A percentile compares a stretch with the other conserved stretches of the same genome.
Evolutionary conservation across 2,797 vertebrate genomes (phyloP).

Genomic region (Phyllotis vaccarum): DNA sequence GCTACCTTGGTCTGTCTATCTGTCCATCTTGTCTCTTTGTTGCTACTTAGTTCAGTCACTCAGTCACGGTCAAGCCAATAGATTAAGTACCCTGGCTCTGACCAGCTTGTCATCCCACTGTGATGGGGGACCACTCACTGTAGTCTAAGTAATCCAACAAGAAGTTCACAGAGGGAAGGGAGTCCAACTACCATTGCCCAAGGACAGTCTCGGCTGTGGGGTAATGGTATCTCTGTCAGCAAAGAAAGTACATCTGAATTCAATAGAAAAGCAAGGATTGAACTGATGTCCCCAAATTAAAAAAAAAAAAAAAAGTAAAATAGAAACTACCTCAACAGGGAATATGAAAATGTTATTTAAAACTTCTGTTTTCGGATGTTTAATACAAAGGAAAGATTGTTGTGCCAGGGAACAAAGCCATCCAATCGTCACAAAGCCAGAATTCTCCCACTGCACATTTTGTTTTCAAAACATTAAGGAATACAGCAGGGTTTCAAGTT

Average conservation of each 20-base stretch:
- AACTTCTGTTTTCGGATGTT: slow-evolving; percentile 78
- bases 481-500: slow-evolving; percentile 64
- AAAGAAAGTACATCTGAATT: not conserved
- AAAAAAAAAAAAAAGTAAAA: slow-evolving; percentile 37
- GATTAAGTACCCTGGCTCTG: not conserved
- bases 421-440: slow-evolving; percentile 73
- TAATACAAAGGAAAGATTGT: slow-evolving; percentile 78
- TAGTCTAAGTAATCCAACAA: not conserved
- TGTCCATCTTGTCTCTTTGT: slow-evolving; percentile 16
- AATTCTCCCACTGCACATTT: slow-evolving; percentile 71
- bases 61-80: not conserved
- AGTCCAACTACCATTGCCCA: not conserved
- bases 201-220: not conserved
- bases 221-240: not conserved
- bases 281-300: slow-evolving; percentile 56
- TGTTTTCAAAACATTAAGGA: slow-evolving; percentile 82
- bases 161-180: not conserved
- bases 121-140: not conserved
- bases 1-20: slow-evolving; percentile 49
- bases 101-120: not conserved
- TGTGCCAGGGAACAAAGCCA: slow-evolving; percentile 76
- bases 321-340: slow-evolving; percentile 53
- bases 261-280: slow-evolving; percentile 2
- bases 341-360: slow-evolving; percentile 80
- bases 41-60: not conserved